These are phyloP conservation scores for Lytechinus variegatus DNA, from an alignment of 35 echinoderm and acorn worm genomes.

Conservation along the genomic window DNA sequence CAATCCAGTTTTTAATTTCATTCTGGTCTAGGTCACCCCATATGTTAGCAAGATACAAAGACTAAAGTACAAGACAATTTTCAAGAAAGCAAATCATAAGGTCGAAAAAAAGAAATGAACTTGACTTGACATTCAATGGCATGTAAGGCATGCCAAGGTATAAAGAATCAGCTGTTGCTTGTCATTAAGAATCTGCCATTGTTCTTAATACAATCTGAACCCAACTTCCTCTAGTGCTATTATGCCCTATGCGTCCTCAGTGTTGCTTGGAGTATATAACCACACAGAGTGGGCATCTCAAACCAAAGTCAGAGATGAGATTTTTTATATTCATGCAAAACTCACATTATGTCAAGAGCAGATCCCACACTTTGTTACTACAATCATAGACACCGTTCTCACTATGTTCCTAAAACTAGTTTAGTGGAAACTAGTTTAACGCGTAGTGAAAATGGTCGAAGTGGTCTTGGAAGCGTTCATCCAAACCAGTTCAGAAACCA, in stretches of 20 bases:
- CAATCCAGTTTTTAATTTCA: no score
- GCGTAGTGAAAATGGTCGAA: no score
- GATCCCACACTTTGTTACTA: background rate
- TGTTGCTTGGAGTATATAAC: background rate
- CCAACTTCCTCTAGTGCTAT: slow-evolving; percentile 22
- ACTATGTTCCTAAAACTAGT: no score
- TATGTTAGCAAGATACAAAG: no score
- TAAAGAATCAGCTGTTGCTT: slow-evolving; percentile 22
- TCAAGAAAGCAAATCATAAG: background rate
- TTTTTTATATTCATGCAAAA: no score
- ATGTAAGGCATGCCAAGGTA: background rate
- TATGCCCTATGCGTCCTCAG: background rate
- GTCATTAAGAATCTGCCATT: slow-evolving; percentile 25
- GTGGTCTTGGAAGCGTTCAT: no score
- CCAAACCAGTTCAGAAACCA: no score
- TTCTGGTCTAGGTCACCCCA: no score
- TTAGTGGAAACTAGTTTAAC: no score
- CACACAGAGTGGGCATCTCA: background rate
- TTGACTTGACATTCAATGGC: slow-evolving; percentile 30
- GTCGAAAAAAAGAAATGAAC: background rate
- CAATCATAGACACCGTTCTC: background rate
- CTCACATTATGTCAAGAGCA: background rate
- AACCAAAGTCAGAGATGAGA: no score
- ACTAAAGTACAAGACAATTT: no score
- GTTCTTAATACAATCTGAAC: background rate